Evolutionary conservation across 2,888 invertebrate genomes (phyloP).

Genomic region (Physocephala rufipes): DNA sequence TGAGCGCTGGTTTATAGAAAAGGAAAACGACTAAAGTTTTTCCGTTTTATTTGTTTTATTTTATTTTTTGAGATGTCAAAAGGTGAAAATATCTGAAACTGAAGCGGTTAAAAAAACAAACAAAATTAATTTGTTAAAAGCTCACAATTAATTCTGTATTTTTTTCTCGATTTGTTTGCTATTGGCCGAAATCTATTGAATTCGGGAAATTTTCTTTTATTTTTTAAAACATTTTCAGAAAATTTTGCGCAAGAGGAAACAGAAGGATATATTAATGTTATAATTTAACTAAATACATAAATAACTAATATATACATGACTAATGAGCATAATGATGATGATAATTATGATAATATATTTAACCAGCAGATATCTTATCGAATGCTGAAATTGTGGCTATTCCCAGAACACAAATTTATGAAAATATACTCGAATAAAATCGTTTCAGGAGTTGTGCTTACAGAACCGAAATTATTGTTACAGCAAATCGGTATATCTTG

Average conservation of each 20-base stretch:
- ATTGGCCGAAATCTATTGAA: not conserved
- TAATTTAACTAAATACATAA: slow-evolving; percentile 58
- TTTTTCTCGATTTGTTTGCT: not conserved
- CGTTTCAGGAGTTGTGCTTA: not conserved
- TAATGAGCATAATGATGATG: no score
- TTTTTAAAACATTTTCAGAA: slow-evolving; percentile 25
- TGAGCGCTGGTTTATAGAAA: slow-evolving; percentile 4
- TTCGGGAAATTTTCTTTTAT: slow-evolving; percentile 12
- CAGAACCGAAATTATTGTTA: no score
- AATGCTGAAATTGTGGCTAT: not conserved
- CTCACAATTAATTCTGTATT: no score
- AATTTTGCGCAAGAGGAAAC: not conserved
- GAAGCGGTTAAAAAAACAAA: slow-evolving; percentile 9
- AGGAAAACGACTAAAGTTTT: slow-evolving; percentile 30
- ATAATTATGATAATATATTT: slow-evolving; percentile 48
- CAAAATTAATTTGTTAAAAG: not conserved
- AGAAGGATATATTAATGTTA: slow-evolving; percentile 32
- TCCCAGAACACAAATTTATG: not conserved
- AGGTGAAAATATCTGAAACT: no score
- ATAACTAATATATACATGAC: slow-evolving; percentile 57
- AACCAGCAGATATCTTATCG: slow-evolving; percentile 21
- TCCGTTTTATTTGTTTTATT: slow-evolving; percentile 39
- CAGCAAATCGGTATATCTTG: no score
- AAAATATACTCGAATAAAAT: not conserved
- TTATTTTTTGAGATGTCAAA: slow-evolving; percentile 39